Evolutionary conservation across 2,113 vertebrate species (phyloP), one percentile per base, ranked within the genome.

Genomic region (Meriones unguiculatus): DNA sequence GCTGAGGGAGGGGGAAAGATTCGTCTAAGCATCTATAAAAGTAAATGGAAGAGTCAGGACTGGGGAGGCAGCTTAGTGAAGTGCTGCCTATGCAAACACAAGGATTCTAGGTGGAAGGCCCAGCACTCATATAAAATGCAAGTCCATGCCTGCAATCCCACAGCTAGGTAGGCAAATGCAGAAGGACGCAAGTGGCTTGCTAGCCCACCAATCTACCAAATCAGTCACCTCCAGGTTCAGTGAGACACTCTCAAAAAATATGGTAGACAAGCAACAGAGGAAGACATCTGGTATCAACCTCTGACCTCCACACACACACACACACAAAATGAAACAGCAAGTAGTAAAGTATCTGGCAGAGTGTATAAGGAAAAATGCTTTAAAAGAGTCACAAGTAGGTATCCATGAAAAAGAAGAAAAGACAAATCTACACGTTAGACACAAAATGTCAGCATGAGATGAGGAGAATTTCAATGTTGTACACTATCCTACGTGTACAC

Each of bases 391-490:
- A 85, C 17, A 65, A 82, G 24, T 80, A 64, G 18, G 62, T 81
- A 76, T 72, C 89, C 12, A 7, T 41, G 18, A 78, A 50, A 80
- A 52, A 76, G 17, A 10, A 69, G 64, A 64, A 91, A 62, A 88
- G 41, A n/a, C 70, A 50, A 91, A 96, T 76, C 75, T 81, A 73
- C 0, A 64, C n/a, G 50, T 78, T 30, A 87, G 59, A 92, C 15
- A 73, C 59, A 95, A 93, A 93, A 94, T 54, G 12, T 76, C 91
- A 95, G 5, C 72, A 76, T 38, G 25, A 65, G 28, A 95, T 70
- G 41, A 82, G 84, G 50, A 52, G 50, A 92, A 89, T 95, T 92
- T 93, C 54, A 92, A 70, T 82, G 93, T 80, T 65, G 93, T 70
- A 72, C 5, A 94, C 67, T 78, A 93, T 59, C 7, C 46, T 90